Conservation (phyloP, 1,140 invertebrate genomes). For the Conus betulinus region DNA sequence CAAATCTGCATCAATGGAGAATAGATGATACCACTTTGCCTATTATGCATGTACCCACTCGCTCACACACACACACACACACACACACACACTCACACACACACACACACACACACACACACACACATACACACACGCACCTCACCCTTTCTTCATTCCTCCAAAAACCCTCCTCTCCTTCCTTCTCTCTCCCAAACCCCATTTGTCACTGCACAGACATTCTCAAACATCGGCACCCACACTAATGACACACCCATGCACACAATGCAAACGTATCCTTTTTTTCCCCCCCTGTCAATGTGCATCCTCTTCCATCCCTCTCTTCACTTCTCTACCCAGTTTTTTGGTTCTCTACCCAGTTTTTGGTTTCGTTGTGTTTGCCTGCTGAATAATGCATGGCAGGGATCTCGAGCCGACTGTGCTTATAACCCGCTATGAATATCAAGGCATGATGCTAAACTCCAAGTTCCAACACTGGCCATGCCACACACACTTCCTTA, state of each 20-base stretch:
- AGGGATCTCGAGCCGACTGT: no score
- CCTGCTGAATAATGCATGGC: no score
- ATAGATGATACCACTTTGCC: not conserved
- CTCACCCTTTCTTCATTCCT: not conserved
- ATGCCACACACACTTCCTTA: no score
- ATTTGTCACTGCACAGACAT: not conserved
- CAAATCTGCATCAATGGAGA: no score
- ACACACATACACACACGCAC: not conserved
- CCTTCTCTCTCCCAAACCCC: not conserved
- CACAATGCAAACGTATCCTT: not conserved
- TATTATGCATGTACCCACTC: not conserved
- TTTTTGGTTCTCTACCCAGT: not conserved
- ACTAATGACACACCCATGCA: not conserved
- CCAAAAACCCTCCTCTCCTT: not conserved
- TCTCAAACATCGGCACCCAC: no score
- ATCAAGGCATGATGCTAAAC: no score
- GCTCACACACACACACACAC: conserved; percentile 7
- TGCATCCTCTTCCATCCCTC: not conserved
- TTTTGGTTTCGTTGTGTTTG: no score
- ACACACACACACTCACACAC: not conserved
- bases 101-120: conserved; percentile 7
- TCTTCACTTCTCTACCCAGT: not conserved
- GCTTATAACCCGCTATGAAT: no score
- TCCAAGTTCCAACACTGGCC: no score
- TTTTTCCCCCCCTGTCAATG: not conserved